A percentile compares a stretch with the other conserved stretches of the same genome.
Conservation (phyloP, 2,797 vertebrate species). For the Eleutherodactylus coqui region DNA sequence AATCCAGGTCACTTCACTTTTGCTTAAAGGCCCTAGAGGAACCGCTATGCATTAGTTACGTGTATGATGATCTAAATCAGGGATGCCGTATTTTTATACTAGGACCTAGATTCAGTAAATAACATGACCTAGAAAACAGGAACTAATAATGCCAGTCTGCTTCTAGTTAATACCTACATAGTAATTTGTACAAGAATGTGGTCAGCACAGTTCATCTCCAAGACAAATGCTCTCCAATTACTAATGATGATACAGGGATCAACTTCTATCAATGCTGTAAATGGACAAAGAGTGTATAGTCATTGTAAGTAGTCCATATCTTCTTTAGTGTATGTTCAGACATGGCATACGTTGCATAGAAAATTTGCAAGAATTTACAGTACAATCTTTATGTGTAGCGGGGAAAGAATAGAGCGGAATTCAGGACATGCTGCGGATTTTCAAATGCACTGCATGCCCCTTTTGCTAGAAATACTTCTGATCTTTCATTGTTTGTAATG, state of each 20-base stretch:
- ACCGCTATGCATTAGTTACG: constrained; percentile 20
- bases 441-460: too few relatives aligned
- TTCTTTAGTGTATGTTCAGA: not conserved
- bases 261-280: not conserved
- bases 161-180: constrained; percentile 9
- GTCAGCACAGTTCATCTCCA: not conserved
- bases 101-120: constrained; percentile 26
- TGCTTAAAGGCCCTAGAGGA: constrained; percentile 31
- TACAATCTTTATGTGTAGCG: not conserved
- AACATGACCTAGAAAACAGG: constrained; percentile 29
- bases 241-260: not conserved
- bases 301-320: not conserved
- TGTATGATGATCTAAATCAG: constrained; percentile 37
- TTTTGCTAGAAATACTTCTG: too few relatives aligned
- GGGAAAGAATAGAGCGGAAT: not conserved
- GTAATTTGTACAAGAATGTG: constrained; percentile 14
- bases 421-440: too few relatives aligned
- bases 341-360: not conserved
- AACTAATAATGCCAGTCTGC: not conserved
- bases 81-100: not conserved
- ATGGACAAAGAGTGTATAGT: not conserved
- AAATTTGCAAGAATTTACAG: not conserved
- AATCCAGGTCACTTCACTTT: constrained; percentile 55
- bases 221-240: not conserved
- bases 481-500: too few relatives aligned